Base-by-base conservation (phyloP, 1,140 invertebrate genomes). In the Atta colombica region DNA sequence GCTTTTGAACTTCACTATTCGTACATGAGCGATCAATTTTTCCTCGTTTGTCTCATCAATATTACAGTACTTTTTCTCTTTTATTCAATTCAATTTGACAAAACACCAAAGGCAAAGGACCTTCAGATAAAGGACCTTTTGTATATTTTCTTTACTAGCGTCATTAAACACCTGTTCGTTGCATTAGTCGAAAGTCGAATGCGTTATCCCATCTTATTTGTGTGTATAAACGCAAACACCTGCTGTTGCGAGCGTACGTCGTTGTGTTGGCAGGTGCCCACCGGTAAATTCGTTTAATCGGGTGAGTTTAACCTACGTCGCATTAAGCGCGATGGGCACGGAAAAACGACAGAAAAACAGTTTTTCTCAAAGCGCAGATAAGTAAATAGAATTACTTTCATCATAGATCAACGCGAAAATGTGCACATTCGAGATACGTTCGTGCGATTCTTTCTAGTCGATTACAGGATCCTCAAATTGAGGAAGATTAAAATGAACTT, bases 221-320 rank as follows among this genome's bases (percentile, higher is more conserved):
- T 39, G 3, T 39, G 31, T 25, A 16, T 49, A 60, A 68, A 31
- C 18, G 80, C n/a, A 21, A 60, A 84, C 80, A 84, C 69, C 80
- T 84, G 80, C 18, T 45, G 39, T 45, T 25, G 80, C 28, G 6
- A 35, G 16, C 6, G 78, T 39, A 45, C 31, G 31, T 7, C 80
- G 35, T 80, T 35, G 2, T 31, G 28, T 51, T 16, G 25, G 55
- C 80, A 84, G 80, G 80, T 84, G 69, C 69, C 55, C 25, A 31
- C 25, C 55, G 39, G 45, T 84, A 75, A 75, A 84, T 84, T 75
- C 80, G 55, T 84, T 84, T 84, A 75, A 84, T 84, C 69, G 80
- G 58, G 25, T 10, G 69, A 84, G 39, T 74, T 84, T 84, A 75
- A 75, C 69, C 39, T 21, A 2, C 12, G 80, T 28, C 75, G 28